Base-by-base conservation (phyloP, 64 coral and sea anemone genomes). In the Exaiptasia diaphana region DNA sequence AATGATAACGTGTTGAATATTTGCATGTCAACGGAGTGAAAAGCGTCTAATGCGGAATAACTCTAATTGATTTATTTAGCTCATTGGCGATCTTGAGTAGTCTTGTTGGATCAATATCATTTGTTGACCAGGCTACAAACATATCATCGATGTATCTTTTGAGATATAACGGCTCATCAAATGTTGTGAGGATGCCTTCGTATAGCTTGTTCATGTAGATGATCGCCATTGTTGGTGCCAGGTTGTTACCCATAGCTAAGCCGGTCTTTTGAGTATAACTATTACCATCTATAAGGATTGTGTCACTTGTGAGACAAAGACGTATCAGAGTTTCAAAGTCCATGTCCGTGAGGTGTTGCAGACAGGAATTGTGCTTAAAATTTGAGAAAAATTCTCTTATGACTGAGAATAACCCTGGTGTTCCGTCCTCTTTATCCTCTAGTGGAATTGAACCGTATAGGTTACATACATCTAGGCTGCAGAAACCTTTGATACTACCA, bases 401-500 rank as follows among this genome's bases (percentile, higher is more conserved):
- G n/a, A n/a, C n/a, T n/a, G n/a, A n/a, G n/a, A n/a, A n/a, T n/a
- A n/a, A n/a, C n/a, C n/a, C n/a, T n/a, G n/a, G 52, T 54, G 52
- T 54, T 54, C 52, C 52, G 52, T 54, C 52, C 24, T 15, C 42
- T n/a, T 65, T 9, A 43, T 82, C 79, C 39, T 82, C 62, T 45
- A 68, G 31, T 64, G 79, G 63, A 29, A 46, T 46, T 45, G 79
- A 68, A 33, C 38, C 62, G 29, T 68, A 68, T 39, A 82, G 49
- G 30, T 81, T 81, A 21, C 37, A 64, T 13, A 81, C 77, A 40
- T 81, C 58, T 27, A 81, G 36, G 61, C 79, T 82, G 63, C 60
- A 68, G 18, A 82, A 82, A 24, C 63, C 79, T 40, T 82, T 38
- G 35, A 82, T 54, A 54, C 24, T 54, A 58, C 33, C 38, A 23